Base-by-base conservation (phyloP, 1,140 invertebrate genomes). In the Pseudomyrmex pallidus region DNA sequence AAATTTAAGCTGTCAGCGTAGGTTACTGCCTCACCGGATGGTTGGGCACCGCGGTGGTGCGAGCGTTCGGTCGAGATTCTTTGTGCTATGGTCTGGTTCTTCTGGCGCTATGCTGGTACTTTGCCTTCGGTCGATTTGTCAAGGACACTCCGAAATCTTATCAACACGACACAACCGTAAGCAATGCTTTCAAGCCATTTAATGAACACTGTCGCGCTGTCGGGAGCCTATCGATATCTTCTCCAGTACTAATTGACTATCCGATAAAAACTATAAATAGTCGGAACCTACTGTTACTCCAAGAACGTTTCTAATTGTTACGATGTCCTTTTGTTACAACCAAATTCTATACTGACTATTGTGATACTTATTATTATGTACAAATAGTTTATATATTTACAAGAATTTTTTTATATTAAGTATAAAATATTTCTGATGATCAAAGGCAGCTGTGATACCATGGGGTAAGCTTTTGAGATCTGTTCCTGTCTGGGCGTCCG, bases 81-180 rank as follows among this genome's bases (percentile, higher is more conserved):
- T 91, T 96, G 4, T 96, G 96, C 84, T 96, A 96, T 82, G 93
- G 95, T 74, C 95, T 96, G 66, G 95, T 96, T 54, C 85, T 92
- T 35, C 72, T 95, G 10, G 94, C 95, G 2, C 88, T 96, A 1
- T 87, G 96, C 48, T 97, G 97, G 97, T 96, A 96, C 83, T 94
- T 96, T 15, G 83, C 96, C 0, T 97, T 97, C 95, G 95, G 95
- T 88, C 88, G 96, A 59, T 95, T 97, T 68, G 96, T 96, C 20
- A 96, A 96, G 91, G 96, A 97, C 85, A 93, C 93, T 4, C 94
- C 94, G 1, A 93, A 93, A 59, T 94, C 92, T 20, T 94, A 94
- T 77, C 94, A 94, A 63, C 94, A 94, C 77, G 94, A 94, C 73
- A 94, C 93, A 50, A 94, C 92, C 74, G 94, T 94, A 91, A 93